These are phyloP conservation scores for Palythoa grandiflora DNA, from an alignment of 92 coral and sea anemone species.

Conservation along the genomic window DNA sequence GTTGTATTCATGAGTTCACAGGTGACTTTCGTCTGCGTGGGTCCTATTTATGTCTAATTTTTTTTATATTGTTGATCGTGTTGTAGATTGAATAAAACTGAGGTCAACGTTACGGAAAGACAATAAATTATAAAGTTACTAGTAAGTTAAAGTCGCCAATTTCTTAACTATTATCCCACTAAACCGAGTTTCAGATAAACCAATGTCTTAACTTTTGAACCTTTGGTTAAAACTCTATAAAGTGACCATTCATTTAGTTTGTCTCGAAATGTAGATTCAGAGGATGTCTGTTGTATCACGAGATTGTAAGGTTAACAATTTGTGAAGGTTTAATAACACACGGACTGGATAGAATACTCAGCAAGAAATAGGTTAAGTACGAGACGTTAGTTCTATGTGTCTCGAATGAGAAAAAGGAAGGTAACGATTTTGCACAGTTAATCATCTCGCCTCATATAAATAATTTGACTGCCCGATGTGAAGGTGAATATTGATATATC, in stretches of 20 bases:
- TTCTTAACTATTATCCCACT: too few species aligned
- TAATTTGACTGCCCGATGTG: conserved; percentile 74
- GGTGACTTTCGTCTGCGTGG: conserved; percentile 11
- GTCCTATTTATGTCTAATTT: background rate
- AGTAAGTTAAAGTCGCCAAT: background rate
- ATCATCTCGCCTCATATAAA: conserved; percentile 35
- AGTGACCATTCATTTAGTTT: too few species aligned
- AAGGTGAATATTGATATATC: conserved; percentile 65
- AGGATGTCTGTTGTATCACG: too few species aligned
- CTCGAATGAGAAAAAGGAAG: conserved; percentile 9
- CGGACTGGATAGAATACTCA: too few species aligned
- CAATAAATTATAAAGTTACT: background rate
- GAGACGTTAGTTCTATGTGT: conserved; percentile 5
- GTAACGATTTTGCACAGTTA: background rate
- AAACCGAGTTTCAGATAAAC: too few species aligned
- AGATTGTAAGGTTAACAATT: too few species aligned
- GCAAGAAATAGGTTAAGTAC: too few species aligned
- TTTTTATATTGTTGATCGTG: background rate
- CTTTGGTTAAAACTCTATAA: too few species aligned
- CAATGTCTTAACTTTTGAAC: too few species aligned
- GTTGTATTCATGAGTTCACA: conserved; percentile 28
- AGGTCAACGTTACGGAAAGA: background rate
- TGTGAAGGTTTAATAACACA: too few species aligned
- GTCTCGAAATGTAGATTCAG: too few species aligned
- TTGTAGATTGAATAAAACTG: background rate